Evolutionary conservation across 2,888 invertebrate genomes (phyloP).

Genomic region (Lumbricus terrestris): DNA sequence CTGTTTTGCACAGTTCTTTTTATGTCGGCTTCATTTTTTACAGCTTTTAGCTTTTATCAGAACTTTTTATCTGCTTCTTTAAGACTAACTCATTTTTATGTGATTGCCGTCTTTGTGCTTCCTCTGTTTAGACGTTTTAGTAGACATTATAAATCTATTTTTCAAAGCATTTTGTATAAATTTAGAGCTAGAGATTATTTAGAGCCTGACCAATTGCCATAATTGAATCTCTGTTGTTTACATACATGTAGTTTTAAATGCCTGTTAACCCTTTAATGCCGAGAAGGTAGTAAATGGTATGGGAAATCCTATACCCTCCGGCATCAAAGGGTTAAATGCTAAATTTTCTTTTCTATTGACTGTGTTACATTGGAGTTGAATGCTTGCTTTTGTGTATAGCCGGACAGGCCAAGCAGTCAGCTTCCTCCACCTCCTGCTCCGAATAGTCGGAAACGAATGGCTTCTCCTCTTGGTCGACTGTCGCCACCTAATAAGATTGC

Average conservation of each 20-base stretch:
- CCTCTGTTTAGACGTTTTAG: background rate
- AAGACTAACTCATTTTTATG: background rate
- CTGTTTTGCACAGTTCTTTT: background rate
- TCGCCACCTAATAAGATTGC: background rate
- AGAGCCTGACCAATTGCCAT: background rate
- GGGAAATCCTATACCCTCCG: no score
- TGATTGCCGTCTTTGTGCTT: background rate
- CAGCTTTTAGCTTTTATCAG: background rate
- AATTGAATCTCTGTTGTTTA: background rate
- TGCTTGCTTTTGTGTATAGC: background rate
- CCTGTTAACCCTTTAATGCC: no score
- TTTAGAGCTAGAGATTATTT: background rate
- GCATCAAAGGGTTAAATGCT: no score
- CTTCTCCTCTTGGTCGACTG: background rate
- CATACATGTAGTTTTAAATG: background rate
- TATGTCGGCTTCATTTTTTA: background rate
- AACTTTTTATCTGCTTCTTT: background rate
- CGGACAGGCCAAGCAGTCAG: background rate
- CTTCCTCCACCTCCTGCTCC: slow-evolving; percentile 4
- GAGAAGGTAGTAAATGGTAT: no score
- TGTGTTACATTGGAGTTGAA: background rate
- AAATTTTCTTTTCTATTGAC: background rate
- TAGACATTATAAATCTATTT: background rate
- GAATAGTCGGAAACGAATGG: background rate
- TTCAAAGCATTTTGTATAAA: no score